These are phyloP conservation scores for Protaetia brevitarsis DNA, from an alignment of 1,140 invertebrate genomes.

Conservation along the genomic window DNA sequence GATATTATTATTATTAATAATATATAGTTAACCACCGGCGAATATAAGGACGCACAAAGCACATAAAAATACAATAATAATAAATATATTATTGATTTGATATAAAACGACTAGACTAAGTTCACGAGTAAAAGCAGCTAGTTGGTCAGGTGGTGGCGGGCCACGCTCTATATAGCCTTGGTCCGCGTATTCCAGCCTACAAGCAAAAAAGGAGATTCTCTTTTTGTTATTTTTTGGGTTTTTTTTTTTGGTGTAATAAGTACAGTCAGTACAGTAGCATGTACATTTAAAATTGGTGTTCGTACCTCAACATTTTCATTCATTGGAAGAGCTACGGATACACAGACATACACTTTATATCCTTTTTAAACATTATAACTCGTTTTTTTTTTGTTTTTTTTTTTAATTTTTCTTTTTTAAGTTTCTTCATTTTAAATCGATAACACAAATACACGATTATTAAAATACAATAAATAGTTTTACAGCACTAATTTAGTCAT, in stretches of 20 bases:
- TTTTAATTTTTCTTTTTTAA: neutral
- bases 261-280: conserved; percentile 45
- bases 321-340: conserved; percentile 37
- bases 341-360: too few species aligned
- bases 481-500: conserved; percentile 22
- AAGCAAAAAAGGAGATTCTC: conserved; percentile 43
- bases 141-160: conserved; percentile 42
- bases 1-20: too few species aligned
- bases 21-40: conserved; percentile 25
- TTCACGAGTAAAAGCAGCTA: conserved; percentile 41
- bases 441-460: conserved; percentile 11
- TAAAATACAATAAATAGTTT: neutral
- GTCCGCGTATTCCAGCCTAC: conserved; percentile 48
- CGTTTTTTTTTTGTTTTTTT: conserved; percentile 10
- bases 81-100: conserved; percentile 40
- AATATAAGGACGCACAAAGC: conserved; percentile 45
- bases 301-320: conserved; percentile 37
- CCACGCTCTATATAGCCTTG: conserved; percentile 42
- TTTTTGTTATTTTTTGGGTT: too few species aligned
- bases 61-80: conserved; percentile 48
- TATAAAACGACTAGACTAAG: conserved; percentile 48
- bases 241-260: conserved; percentile 44
- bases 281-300: conserved; percentile 43
- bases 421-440: neutral
- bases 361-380: conserved; percentile 20